These are phyloP conservation scores for Capromys pilorides DNA, from an alignment of 2,797 vertebrate genomes.

Conservation along the genomic window DNA sequence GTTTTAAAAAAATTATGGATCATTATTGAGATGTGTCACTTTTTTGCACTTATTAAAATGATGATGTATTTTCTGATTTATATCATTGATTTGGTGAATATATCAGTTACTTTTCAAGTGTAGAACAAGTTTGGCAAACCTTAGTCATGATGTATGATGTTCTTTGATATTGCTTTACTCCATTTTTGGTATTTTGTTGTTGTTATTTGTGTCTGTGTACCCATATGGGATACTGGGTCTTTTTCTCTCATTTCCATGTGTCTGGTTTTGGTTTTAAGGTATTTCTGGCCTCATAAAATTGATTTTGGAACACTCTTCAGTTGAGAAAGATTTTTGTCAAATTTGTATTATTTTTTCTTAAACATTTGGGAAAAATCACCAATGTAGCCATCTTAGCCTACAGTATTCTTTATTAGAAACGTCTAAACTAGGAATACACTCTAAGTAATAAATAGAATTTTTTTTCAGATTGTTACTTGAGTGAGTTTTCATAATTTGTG, in stretches of 20 bases:
- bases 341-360: neutral
- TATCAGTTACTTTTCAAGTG: neutral
- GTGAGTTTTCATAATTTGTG: neutral
- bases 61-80: neutral
- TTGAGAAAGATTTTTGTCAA: neutral
- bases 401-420: neutral
- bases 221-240: neutral
- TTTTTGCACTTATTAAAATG: neutral
- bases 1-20: neutral
- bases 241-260: neutral
- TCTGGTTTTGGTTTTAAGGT: neutral
- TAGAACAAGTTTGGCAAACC: neutral
- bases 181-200: neutral
- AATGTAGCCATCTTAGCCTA: neutral
- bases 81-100: neutral
- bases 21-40: neutral
- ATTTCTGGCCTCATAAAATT: neutral
- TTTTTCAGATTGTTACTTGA: conserved; percentile 30
- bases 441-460: neutral
- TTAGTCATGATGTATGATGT: neutral
- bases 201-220: neutral
- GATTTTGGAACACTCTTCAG: neutral
- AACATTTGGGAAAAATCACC: neutral
- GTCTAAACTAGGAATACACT: neutral
- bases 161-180: neutral